Percentiles rank a stretch among this genome's conserved stretches.
Evolutionary conservation across 2,797 vertebrate genomes (phyloP).

Genomic region (Pantherophis alleghaniensis): DNA sequence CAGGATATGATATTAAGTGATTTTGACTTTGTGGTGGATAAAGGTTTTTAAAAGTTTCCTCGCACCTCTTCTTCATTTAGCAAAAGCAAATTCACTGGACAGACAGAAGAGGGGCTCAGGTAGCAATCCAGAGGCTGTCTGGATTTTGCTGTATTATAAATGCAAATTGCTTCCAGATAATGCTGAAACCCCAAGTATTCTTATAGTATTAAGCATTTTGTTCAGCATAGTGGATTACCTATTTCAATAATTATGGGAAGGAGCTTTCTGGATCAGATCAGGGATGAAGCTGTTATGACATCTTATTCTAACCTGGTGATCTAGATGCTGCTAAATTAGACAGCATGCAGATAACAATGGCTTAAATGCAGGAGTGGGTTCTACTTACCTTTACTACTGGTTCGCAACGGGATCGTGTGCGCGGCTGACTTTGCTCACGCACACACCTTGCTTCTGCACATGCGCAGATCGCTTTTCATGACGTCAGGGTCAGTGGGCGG

Average conservation of each 20-base stretch:
- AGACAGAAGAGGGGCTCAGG: background rate
- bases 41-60: background rate
- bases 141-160: background rate
- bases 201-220: background rate
- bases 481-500: no score
- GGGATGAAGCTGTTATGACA: background rate
- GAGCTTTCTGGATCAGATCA: background rate
- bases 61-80: background rate
- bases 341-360: background rate
- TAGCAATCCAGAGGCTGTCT: background rate
- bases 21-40: background rate
- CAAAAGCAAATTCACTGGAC: background rate
- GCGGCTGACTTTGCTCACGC: no score
- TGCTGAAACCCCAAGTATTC: background rate
- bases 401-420: no score
- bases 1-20: background rate
- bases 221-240: background rate
- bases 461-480: no score
- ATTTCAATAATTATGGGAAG: background rate
- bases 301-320: background rate
- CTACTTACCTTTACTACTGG: no score
- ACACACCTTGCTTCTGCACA: no score
- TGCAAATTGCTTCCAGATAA: background rate
- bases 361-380: background rate
- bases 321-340: background rate